Base-by-base conservation (phyloP, 2,888 invertebrate species). In the Mycalesis mineus region DNA sequence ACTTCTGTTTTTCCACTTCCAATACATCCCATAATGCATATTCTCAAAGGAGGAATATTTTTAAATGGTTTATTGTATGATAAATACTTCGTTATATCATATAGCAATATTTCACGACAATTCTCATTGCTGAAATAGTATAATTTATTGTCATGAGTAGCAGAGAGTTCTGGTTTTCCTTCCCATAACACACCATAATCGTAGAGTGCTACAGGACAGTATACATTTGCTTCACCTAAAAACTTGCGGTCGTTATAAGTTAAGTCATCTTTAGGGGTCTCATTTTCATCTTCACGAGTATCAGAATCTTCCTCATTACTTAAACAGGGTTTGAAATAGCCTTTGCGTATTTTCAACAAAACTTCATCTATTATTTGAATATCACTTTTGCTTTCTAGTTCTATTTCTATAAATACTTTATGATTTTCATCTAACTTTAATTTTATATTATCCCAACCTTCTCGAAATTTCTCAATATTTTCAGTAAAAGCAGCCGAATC, bases 161-260 rank as follows among this genome's bases (percentile, higher is more conserved):
- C 80, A 15, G 84, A 73, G 66, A 86, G 91, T 56, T 92, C 88
- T 42, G 88, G 76, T 72, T 91, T 92, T n/a, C 93, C 94, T 75
- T 87, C 89, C 91, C 93, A 92, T 15, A 94, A 71, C 8, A 92
- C 80, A 41, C 86, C 81, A 65, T 91, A 71, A 40, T 91, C 80
- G 55, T 79, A 77, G 68, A 88, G 91, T n/a, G 91, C 82, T 33
- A 93, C 87, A 0, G 94, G 94, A 69, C 94, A 94, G 68, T 90
- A 94, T 65, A 84, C 68, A 61, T 80, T 82, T 1, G 91, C 92
- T 71, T 92, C 91, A n/a, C 93, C 92, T 55, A 91, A 84, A 58
- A 79, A 79, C 51, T 84, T 72, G 40, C 74, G 57, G 52, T 79
- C 73, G 64, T 86, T 88, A 60, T 73, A 73, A 2, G 65, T 74